phyloP scores from a whole-genome alignment of 2,113 vertebrate genomes.

The Phylloscopus trochiloides region DNA sequence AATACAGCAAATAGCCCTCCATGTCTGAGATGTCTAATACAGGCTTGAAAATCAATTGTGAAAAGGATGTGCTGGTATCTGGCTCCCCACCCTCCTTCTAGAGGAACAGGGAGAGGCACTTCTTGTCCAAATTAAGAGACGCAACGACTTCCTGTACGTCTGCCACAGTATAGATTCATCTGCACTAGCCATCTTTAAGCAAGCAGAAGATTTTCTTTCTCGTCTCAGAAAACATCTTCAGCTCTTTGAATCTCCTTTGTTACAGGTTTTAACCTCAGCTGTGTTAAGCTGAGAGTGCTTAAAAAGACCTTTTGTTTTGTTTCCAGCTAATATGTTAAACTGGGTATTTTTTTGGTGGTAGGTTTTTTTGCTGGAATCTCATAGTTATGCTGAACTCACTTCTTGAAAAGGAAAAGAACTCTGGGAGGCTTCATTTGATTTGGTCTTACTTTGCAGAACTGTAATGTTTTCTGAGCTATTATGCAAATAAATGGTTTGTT shows the following conservation, averaged over 20 bases:
- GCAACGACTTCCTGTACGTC: neutral
- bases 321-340: neutral
- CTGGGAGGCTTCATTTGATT: neutral
- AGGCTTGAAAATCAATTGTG: constrained; percentile 7
- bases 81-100: constrained; percentile 37
- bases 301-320: neutral
- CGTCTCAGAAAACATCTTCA: neutral
- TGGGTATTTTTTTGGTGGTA: neutral
- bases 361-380: neutral
- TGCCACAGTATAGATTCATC: neutral
- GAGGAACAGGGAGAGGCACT: constrained; percentile 47
- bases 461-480: neutral
- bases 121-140: constrained; percentile 31
- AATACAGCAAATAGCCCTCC: neutral
- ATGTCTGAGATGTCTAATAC: neutral
- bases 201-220: neutral
- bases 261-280: neutral
- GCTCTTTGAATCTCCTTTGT: neutral
- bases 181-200: neutral
- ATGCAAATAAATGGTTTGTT: neutral
- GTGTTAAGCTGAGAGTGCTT: neutral
- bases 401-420: neutral
- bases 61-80: constrained; percentile 16
- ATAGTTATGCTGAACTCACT: neutral
- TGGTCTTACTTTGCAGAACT: neutral